Base-by-base conservation (phyloP, 2,888 invertebrate genomes). In the Campoplex nolae region DNA sequence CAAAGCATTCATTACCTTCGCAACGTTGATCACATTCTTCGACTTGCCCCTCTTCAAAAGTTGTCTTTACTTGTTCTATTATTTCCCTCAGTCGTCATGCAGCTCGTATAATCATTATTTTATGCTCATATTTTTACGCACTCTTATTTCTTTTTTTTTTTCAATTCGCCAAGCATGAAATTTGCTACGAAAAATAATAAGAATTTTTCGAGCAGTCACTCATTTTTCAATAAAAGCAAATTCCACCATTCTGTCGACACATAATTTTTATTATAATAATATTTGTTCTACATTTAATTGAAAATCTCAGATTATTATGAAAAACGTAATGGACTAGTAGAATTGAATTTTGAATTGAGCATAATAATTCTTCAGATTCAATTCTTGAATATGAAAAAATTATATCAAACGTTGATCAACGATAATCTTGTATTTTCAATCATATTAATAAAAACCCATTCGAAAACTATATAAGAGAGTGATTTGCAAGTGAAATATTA, bases 1-100 rank as follows among this genome's bases (percentile, higher is more conserved):
- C 83, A 82, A 85, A 80, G 77, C 71, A 79, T 87, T 81, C 85
- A 71, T 89, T 89, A 88, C 67, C 82, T 83, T 62, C 86, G 74
- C 85, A 86, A 88, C 86, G 77, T 35, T 83, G 67, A 56, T 88
- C 80, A 80, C 83, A 86, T 89, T 89, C 67, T 85, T 48, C 77
- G 76, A 58, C 71, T 75, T 67, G 74, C 74, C 65, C 65, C 70
- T 77, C 32, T 23, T 71, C 68, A 62, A 23, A 54, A 48, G 48
- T 48, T 23, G 23, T 35, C 42, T 54, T 38, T 38, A 75, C 56
- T 78, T 65, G 54, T 70, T 56, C 18, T n/a, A 23, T 42, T 42
- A 35, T 70, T 71, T 18, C 51, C 56, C 28, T 48, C 48, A 38
- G 65, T 76, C 35, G 35, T 71, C 23, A 71, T 73, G 48, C 35